phyloP scores from a whole-genome alignment of 2,113 vertebrate genomes.

The Numida meleagris region DNA sequence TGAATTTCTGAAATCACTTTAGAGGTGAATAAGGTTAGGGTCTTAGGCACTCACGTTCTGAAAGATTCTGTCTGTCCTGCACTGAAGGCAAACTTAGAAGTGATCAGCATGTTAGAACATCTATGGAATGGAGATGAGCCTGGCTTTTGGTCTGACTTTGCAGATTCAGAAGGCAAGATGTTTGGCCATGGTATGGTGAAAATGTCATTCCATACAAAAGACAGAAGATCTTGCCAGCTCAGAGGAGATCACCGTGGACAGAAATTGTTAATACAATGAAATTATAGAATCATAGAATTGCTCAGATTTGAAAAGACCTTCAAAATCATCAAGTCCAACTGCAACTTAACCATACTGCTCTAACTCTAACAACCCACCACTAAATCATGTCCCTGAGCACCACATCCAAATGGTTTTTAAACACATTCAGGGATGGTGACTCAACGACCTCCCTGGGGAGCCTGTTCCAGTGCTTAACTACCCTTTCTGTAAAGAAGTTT shows the following conservation, averaged over 20 bases:
- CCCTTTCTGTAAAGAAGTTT: no score
- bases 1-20: background rate
- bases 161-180: accelerated
- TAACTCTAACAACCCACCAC: no score
- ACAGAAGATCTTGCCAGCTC: background rate
- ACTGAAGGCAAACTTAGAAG: background rate
- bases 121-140: background rate
- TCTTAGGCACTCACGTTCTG: background rate
- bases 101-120: background rate
- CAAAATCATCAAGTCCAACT: no score
- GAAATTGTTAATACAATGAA: background rate
- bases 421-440: no score
- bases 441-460: no score
- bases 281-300: no score
- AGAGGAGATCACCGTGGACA: background rate
- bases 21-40: background rate
- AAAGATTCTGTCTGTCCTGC: background rate
- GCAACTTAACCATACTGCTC: no score
- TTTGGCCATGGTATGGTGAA: background rate
- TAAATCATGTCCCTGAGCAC: no score
- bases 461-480: no score
- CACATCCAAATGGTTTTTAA: no score
- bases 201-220: background rate
- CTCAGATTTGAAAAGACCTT: no score
- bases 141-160: background rate